Evolutionary conservation across 2,113 vertebrate genomes (phyloP), one percentile per base, ranked within the genome.

Genomic region (Sylvietta virens): DNA sequence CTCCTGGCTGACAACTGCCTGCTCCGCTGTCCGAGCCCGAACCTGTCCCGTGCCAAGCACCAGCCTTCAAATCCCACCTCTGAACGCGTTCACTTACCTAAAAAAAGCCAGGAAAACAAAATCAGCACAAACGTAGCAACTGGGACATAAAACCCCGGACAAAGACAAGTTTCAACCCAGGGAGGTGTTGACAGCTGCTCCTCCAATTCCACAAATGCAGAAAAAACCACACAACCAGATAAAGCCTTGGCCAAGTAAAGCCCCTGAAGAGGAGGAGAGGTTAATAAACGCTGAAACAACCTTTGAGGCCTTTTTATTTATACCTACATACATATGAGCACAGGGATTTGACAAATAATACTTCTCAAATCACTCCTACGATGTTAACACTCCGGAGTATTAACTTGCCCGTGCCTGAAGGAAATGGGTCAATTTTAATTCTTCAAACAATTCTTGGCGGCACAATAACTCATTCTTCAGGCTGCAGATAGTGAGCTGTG

Each of bases 361-460:
- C 69, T 53, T 69, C 77, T 71, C 78, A 69, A 91, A 79, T 81
- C 86, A 57, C 74, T 94, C 77, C 88, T 51, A 70, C 56, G 3
- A 65, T 74, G 87, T 53, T 23, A 94, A 78, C 67, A 42, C 84
- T 82, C 92, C 3, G 3, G 74, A 86, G 87, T 39, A 94, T 89
- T 94, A 90, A 81, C 82, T 93, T 71, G 53, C 35, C 67, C 22
- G 56, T 57, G 81, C 94, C 97, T 93, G 61, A 92, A 97, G 95
- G 97, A 96, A 96, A 90, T 15, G 81, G 94, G 95, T 96, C 97
- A 86, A 86, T 97, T 96, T 97, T 86, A 94, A 94, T 86, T 97
- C 95, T 83, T 96, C 91, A 89, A 95, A 97, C 93, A 92, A 95
- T 90, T 95, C 84, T 64, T 73, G 45, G 54, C 4, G 30, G 88